Percentiles rank a stretch among this genome's conserved stretches.
Conservation (phyloP, 1,140 invertebrate species). For the Subanguina moxae region DNA sequence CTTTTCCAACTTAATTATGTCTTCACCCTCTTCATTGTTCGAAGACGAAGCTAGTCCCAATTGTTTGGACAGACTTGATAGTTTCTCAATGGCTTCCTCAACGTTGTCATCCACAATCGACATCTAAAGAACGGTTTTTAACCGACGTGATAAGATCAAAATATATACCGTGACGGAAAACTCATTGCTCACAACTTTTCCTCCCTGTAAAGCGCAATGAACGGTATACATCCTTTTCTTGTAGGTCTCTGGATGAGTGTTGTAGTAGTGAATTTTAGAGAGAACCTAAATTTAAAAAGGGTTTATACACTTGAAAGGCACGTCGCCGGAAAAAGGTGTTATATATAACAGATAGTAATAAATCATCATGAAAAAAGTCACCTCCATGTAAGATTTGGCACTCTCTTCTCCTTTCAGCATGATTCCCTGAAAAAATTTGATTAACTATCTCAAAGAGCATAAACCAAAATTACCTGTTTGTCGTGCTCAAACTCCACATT, state of each 20-base stretch:
- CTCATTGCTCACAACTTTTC: conserved; percentile 55
- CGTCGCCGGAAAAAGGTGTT: too few species aligned
- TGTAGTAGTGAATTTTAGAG: conserved; percentile 58
- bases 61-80: conserved; percentile 21
- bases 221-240: conserved; percentile 55
- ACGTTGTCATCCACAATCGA: conserved; percentile 29
- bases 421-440: conserved; percentile 46
- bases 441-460: neutral
- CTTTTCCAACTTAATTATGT: conserved; percentile 38
- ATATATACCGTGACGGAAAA: conserved; percentile 37
- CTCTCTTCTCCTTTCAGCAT: conserved; percentile 48
- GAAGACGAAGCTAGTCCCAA: conserved; percentile 16
- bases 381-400: conserved; percentile 42
- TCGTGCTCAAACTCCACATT: conserved; percentile 59
- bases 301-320: too few species aligned
- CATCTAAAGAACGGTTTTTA: conserved; percentile 44
- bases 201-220: conserved; percentile 52
- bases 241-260: conserved; percentile 54
- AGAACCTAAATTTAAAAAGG: conserved; percentile 32
- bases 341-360: too few species aligned
- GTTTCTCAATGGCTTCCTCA: conserved; percentile 25
- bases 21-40: neutral
- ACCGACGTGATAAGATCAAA: conserved; percentile 1
- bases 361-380: too few species aligned
- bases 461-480: conserved; percentile 36